Conservation (phyloP, 2,888 invertebrate genomes). For the Lomographa bimaculata region DNA sequence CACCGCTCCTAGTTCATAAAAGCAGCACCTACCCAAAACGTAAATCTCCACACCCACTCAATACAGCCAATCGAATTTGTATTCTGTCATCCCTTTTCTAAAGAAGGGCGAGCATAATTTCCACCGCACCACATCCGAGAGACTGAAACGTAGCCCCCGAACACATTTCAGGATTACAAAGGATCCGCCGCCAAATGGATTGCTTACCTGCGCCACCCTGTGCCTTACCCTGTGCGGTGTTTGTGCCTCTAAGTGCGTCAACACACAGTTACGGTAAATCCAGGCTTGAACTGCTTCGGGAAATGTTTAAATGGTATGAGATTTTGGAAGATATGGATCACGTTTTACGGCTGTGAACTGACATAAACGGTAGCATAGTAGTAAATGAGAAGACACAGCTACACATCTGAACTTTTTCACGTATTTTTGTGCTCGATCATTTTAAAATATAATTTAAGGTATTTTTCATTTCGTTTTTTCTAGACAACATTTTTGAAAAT, state of each 20-base stretch:
- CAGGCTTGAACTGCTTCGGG: slow-evolving; percentile 2
- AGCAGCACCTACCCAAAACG: background rate
- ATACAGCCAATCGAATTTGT: slow-evolving; percentile 6
- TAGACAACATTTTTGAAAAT: too few relatives aligned
- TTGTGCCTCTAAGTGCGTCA: slow-evolving; percentile 28
- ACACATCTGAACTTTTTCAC: too few relatives aligned
- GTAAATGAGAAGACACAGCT: too few relatives aligned
- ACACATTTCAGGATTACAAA: slow-evolving; percentile 58
- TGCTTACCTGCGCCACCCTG: slow-evolving; percentile 39
- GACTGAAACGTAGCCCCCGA: slow-evolving; percentile 23
- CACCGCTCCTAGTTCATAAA: too few relatives aligned
- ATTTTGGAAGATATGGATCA: too few relatives aligned
- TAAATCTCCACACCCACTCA: background rate
- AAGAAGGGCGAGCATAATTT: slow-evolving; percentile 21
- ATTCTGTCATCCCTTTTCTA: slow-evolving; percentile 13
- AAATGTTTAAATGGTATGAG: background rate
- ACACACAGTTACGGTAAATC: slow-evolving; percentile 24
- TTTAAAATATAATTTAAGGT: too few relatives aligned
- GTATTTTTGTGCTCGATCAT: too few relatives aligned
- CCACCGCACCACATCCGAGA: slow-evolving; percentile 1
- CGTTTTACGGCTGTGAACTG: too few relatives aligned
- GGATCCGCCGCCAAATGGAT: slow-evolving; percentile 50
- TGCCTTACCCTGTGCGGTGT: slow-evolving; percentile 31
- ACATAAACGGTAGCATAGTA: too few relatives aligned
- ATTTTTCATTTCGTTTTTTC: too few relatives aligned